Base-by-base conservation (phyloP, 2,113 vertebrate genomes). In the Mobula hypostoma region DNA sequence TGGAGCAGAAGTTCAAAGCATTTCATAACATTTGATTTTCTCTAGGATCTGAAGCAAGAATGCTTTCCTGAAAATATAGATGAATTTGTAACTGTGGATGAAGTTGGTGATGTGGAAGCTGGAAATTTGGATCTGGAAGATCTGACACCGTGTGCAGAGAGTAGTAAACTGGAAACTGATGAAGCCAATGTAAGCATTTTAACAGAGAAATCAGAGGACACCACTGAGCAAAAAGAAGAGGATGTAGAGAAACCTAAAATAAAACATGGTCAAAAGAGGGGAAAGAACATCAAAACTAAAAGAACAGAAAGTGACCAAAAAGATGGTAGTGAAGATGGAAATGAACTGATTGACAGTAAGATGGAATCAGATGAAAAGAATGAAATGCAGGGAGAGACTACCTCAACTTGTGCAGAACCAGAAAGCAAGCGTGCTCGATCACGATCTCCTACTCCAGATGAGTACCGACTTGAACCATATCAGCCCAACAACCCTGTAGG, bases 51-150 rank as follows among this genome's bases (percentile, higher is more conserved):
- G 40, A 93, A 74, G 21, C 68, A 93, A 74, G 91, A 74, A n/a
- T 93, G 97, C 95, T 99, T 98, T 95, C 97, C 97, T 0, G 97
- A 97, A 94, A 98, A 97, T 97, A 98, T 98, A 97, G 98, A 99
- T 96, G 98, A 98, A 95, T 99, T 99, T 96, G 99, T 99, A 95
- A 99, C 98, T 94, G 95, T 99, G 94, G 98, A 99, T 94, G 98
- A 99, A 95, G 96, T 99, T 94, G 97, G 96, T 2, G 98, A 99
- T 63, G 98, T 99, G 12, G 98, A 99, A 17, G 94, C 94, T 0
- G 95, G 94, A 0, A 0, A 72, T 14, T 27, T 40, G 14, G 91
- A 93, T 27, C 70, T 93, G 19, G 91, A 93, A 93, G 91, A 93
- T 70, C 94, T 93, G 91, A 93, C 72, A 70, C 48, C 91, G 74